phyloP scores from a whole-genome alignment of 2,113 vertebrate species.

The Thryonomys swinderianus region DNA sequence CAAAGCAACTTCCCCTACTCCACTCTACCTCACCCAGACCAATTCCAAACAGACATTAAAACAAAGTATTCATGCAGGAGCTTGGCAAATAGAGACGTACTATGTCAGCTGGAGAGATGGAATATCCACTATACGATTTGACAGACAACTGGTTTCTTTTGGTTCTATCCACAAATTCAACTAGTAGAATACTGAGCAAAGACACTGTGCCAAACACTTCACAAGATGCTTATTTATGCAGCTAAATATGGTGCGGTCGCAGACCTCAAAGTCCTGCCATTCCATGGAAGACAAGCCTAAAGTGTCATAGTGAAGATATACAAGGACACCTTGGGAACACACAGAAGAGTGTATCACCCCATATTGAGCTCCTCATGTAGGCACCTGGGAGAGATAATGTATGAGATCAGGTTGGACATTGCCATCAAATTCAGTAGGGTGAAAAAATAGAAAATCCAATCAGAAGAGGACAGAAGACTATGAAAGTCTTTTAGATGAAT shows the following conservation, averaged over 20 bases:
- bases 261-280: neutral
- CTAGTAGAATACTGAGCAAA: neutral
- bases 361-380: neutral
- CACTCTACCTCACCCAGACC: neutral
- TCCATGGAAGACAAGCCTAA: neutral
- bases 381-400: neutral
- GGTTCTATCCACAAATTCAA: constrained; percentile 12
- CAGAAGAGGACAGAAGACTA: neutral
- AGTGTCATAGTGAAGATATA: neutral
- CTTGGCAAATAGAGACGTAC: neutral
- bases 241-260: neutral
- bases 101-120: neutral
- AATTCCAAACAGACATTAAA: neutral
- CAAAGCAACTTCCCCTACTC: neutral
- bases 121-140: constrained; percentile 3
- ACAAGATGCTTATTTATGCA: neutral
- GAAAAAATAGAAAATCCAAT: neutral
- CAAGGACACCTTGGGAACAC: neutral
- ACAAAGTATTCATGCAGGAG: neutral
- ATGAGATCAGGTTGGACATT: neutral
- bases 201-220: neutral
- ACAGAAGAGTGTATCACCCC: neutral
- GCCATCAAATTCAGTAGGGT: neutral
- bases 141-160: neutral
- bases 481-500: neutral